Evolutionary conservation across 1,140 invertebrate genomes (phyloP).

Genomic region (Thrips palmi): DNA sequence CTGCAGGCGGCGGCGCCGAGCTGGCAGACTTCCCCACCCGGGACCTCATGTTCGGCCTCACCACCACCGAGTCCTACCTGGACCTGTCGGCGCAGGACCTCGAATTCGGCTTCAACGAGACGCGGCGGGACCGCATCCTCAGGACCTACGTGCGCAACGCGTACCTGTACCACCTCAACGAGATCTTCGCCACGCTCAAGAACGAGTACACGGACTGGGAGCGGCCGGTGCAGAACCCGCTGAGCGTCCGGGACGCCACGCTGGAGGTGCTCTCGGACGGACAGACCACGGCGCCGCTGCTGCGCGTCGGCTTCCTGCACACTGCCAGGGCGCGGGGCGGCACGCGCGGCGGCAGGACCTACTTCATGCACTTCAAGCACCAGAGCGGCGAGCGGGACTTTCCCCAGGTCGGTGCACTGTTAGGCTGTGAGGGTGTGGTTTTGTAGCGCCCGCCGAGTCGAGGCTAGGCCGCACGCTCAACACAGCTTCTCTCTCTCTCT

Average conservation of each 20-base stretch:
- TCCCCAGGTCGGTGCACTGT: conserved; percentile 37
- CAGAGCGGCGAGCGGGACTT: conserved; percentile 52
- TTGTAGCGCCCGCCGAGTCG: not conserved
- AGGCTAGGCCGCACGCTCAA: not conserved
- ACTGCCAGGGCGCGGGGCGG: too few species aligned
- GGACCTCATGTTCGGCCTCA: conserved; percentile 57
- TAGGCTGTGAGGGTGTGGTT: too few species aligned
- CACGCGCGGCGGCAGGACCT: conserved; percentile 54
- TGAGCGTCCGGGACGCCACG: conserved; percentile 55
- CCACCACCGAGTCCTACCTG: conserved; percentile 52
- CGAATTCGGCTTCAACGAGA: conserved; percentile 72
- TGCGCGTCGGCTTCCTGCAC: conserved; percentile 62
- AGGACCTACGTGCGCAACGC: conserved; percentile 75
- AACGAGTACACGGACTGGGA: conserved; percentile 92
- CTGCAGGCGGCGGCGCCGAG: conserved; percentile 40
- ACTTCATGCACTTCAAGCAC: conserved; percentile 77
- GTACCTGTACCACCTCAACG: conserved; percentile 75
- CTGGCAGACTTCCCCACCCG: conserved; percentile 66
- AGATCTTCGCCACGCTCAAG: conserved; percentile 75
- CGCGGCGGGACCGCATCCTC: conserved; percentile 60
- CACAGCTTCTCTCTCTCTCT: not conserved
- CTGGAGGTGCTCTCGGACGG: conserved; percentile 67
- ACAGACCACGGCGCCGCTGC: conserved; percentile 63
- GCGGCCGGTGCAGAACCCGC: conserved; percentile 50
- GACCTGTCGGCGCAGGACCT: conserved; percentile 49